Evolutionary conservation across 2,113 vertebrate genomes (phyloP).

Genomic region (Xenopus laevis): DNA sequence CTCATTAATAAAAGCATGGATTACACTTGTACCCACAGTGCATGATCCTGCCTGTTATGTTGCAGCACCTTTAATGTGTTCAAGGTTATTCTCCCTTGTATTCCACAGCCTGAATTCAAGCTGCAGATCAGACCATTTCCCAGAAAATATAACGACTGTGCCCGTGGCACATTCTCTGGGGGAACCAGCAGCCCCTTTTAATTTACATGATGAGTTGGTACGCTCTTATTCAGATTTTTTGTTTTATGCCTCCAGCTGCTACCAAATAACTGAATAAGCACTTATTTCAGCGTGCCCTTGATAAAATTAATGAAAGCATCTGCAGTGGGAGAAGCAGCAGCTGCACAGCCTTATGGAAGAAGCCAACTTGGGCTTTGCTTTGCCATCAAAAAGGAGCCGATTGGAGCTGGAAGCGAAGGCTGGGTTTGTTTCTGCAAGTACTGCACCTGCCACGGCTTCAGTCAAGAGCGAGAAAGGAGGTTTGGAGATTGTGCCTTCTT

Average conservation of each 20-base stretch:
- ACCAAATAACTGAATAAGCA: conserved; percentile 75
- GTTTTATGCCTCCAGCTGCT: conserved; percentile 74
- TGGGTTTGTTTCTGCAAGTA: conserved; percentile 64
- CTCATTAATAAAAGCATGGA: no score
- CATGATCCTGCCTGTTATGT: no score
- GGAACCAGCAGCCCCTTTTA: conserved; percentile 53
- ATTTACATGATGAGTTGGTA: conserved; percentile 60
- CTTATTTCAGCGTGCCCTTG: conserved; percentile 73
- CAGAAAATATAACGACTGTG: conserved; percentile 10
- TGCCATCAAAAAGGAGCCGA: conserved; percentile 72
- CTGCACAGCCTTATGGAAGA: conserved; percentile 73
- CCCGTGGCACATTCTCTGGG: conserved; percentile 20
- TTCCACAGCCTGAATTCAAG: not conserved
- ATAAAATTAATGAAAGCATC: conserved; percentile 80
- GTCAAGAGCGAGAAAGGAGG: conserved; percentile 54
- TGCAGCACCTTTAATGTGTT: no score
- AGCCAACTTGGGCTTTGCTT: conserved; percentile 73
- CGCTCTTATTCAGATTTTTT: conserved; percentile 64
- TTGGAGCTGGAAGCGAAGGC: conserved; percentile 69
- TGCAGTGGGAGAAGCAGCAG: conserved; percentile 69
- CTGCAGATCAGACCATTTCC: conserved; percentile 2
- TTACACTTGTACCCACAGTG: no score
- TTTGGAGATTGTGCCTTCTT: conserved; percentile 73
- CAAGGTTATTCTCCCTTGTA: no score
- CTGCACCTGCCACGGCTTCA: conserved; percentile 72